phyloP scores from a whole-genome alignment of 2,797 vertebrate species.

The Sarcophilus harrisii region DNA sequence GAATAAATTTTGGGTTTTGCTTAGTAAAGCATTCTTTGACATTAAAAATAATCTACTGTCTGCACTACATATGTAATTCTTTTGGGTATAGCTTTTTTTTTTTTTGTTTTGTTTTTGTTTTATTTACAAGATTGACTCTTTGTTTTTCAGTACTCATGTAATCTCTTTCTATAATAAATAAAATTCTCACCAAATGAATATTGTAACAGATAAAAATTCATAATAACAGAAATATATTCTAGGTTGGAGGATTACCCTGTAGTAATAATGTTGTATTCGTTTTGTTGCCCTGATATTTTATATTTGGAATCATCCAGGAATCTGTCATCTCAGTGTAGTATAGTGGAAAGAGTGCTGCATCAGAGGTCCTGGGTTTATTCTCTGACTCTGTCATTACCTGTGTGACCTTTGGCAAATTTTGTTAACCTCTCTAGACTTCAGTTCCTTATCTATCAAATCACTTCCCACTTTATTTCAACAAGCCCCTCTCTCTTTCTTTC shows the following conservation, averaged over 20 bases:
- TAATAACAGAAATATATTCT: background rate
- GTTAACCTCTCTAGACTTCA: background rate
- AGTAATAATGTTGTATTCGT: conserved; percentile 35
- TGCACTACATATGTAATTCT: conserved; percentile 4
- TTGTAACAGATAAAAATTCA: conserved; percentile 22
- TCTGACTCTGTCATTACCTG: background rate
- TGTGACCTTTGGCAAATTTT: background rate
- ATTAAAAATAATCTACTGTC: conserved; percentile 25
- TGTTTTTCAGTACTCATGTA: background rate
- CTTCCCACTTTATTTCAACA: background rate
- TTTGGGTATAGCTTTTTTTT: background rate
- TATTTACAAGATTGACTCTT: background rate
- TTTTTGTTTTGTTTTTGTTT: conserved; percentile 33
- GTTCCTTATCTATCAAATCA: background rate
- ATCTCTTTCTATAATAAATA: background rate
- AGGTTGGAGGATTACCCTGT: background rate
- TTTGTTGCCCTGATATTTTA: background rate
- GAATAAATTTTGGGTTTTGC: conserved; percentile 13
- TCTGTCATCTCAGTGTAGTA: background rate
- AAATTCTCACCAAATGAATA: background rate
- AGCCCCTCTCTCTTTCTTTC: too few relatives aligned
- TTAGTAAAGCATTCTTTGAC: conserved; percentile 23
- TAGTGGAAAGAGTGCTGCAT: background rate
- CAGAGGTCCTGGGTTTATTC: background rate
- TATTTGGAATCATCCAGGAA: background rate